Evolutionary conservation across 2,113 vertebrate species (phyloP), one percentile per base, ranked within the genome.

Genomic region (Oplegnathus fasciatus): DNA sequence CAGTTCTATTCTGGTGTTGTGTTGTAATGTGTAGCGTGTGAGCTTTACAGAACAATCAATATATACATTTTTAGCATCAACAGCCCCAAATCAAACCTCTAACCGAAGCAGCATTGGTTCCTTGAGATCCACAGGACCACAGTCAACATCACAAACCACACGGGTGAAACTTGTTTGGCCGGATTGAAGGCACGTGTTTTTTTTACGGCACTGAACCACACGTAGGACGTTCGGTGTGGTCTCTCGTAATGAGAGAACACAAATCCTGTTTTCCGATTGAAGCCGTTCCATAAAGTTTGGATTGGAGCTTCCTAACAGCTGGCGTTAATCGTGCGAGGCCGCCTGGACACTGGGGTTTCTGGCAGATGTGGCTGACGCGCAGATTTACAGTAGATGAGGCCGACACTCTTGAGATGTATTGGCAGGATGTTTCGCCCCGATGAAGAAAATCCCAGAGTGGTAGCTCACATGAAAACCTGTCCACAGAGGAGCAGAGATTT

Each of bases 241-340:
- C 58, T 70, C n/a, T 60, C 4, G 64, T 82, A 77, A 89, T 74
- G 82, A 88, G 57, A 90, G 83, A 67, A 73, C 67, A 48, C 66
- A 40, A 64, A 67, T 66, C 10, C 48, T 9, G 65, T 48, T 72
- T 83, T 78, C 1, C 44, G 55, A 79, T 50, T 66, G 60, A 82
- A 83, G 68, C 40, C 0, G 0, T 50, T 68, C 71, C 52, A 40
- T 61, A 14, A 62, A 70, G 37, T 81, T 48, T 67, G 80, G 70
- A 80, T 55, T 57, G 22, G 58, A 69, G 72, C 72, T 48, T 86
- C 58, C 58, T 9, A 42, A 78, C 80, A 74, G 74, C 82, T 82
- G 82, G 50, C 9, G 66, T 30, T 74, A 50, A 87, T 86, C 17
- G 17, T 7, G 4, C 0, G 5, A 57, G 22, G 68, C 78, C 5